Conservation (phyloP, 2,888 invertebrate genomes). For the Diarsia brunnea region DNA sequence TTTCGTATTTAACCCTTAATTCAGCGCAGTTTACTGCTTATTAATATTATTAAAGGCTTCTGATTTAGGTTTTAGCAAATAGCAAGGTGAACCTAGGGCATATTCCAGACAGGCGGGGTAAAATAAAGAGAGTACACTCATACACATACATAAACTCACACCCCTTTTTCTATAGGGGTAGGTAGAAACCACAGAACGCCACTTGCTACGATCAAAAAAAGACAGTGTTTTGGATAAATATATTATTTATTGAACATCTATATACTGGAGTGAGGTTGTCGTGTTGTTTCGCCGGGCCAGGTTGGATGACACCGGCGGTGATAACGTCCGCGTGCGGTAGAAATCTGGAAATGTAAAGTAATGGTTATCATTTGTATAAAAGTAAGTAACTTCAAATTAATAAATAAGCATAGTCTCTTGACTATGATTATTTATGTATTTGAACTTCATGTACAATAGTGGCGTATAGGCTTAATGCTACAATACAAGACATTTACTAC, state of each 20-base stretch:
- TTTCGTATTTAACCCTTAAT: conserved; percentile 29
- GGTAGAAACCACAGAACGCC: too few relatives aligned
- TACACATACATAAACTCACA: too few relatives aligned
- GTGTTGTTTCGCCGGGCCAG: conserved; percentile 70
- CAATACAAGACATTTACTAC: too few relatives aligned
- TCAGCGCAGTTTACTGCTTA: conserved; percentile 1
- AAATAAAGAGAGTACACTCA: too few relatives aligned
- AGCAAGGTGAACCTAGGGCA: conserved; percentile 23
- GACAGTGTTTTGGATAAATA: conserved; percentile 27
- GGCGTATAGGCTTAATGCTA: too few relatives aligned
- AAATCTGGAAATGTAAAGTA: conserved; percentile 75
- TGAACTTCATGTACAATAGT: too few relatives aligned
- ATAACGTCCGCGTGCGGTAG: conserved; percentile 71
- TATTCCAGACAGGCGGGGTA: conserved; percentile 25
- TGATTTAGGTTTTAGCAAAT: conserved; percentile 15
- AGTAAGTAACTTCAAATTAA: too few relatives aligned
- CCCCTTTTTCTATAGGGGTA: too few relatives aligned
- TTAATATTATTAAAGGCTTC: conserved; percentile 25
- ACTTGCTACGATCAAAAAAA: too few relatives aligned
- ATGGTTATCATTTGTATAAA: background rate
- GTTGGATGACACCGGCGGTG: conserved; percentile 69
- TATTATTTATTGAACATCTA: conserved; percentile 71
- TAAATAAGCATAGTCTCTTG: too few relatives aligned
- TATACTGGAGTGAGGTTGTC: conserved; percentile 67
- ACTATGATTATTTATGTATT: too few relatives aligned